A percentile compares a stretch with the other conserved stretches of the same genome.
These are phyloP conservation scores for Abramis brama DNA, from an alignment of 2,113 vertebrate genomes.

Conservation along the genomic window DNA sequence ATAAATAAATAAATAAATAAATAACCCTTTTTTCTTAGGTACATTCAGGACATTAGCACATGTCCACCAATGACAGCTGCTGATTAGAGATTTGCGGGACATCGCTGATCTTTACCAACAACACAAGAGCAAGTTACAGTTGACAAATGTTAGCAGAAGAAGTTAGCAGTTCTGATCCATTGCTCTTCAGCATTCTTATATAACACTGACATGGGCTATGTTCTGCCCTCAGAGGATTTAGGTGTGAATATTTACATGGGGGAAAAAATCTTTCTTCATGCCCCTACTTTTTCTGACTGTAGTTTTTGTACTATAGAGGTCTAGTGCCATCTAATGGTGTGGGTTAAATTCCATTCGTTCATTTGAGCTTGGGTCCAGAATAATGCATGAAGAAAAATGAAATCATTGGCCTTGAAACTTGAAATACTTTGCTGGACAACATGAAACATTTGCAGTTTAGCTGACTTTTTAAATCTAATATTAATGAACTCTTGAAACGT, in stretches of 20 bases:
- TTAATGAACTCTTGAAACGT: not conserved
- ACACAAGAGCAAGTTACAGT: too few relatives aligned
- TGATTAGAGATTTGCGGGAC: too few relatives aligned
- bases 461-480: not conserved
- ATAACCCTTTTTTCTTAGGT: too few relatives aligned
- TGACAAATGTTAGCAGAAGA: not conserved
- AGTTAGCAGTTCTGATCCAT: constrained; percentile 17
- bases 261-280: not conserved
- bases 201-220: constrained; percentile 42
- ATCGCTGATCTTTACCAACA: too few relatives aligned
- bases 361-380: not conserved
- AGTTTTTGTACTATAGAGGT: constrained; percentile 51
- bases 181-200: constrained; percentile 32
- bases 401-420: not conserved
- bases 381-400: not conserved
- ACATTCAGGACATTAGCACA: too few relatives aligned
- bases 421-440: not conserved
- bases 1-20: not conserved
- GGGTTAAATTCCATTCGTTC: not conserved
- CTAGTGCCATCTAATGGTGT: constrained; percentile 71
- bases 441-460: not conserved
- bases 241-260: constrained; percentile 37
- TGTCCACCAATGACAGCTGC: too few relatives aligned
- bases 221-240: constrained; percentile 42
- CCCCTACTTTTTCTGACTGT: not conserved